Evolutionary conservation across 2,113 vertebrate species (phyloP).

Genomic region (mouse (Mus musculus)): DNA sequence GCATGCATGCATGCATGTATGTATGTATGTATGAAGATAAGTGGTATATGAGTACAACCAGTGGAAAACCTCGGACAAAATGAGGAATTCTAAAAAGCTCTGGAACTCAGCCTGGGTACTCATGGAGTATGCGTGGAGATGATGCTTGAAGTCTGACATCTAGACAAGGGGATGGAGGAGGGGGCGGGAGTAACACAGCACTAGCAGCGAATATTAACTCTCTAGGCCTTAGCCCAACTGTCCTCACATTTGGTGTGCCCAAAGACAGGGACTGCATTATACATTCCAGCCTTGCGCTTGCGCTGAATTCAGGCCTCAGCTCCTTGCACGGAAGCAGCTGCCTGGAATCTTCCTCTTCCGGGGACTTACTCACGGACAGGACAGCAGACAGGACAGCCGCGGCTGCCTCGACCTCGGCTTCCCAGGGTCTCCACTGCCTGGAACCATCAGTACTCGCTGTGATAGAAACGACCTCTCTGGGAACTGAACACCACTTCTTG

Average conservation of each 20-base stretch:
- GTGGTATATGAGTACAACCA: neutral
- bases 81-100: neutral
- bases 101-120: neutral
- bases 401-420: neutral
- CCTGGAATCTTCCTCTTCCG: neutral
- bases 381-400: neutral
- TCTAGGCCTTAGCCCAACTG: neutral
- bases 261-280: neutral
- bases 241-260: neutral
- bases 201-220: neutral
- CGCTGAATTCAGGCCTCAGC: neutral
- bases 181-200: neutral
- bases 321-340: neutral
- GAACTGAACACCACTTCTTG: slow-evolving; percentile 1
- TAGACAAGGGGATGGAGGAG: neutral
- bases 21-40: neutral
- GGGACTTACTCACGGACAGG: neutral
- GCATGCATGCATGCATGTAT: too few species aligned
- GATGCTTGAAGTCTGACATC: neutral
- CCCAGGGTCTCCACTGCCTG: slow-evolving; percentile 7
- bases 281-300: neutral
- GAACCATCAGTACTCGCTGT: neutral
- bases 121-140: neutral
- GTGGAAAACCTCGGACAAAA: neutral
- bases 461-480: neutral